Percentiles rank a stretch among this genome's conserved stretches.
Evolutionary conservation across 2,113 vertebrate genomes (phyloP).

Genomic region (Leptocoma aspasia): DNA sequence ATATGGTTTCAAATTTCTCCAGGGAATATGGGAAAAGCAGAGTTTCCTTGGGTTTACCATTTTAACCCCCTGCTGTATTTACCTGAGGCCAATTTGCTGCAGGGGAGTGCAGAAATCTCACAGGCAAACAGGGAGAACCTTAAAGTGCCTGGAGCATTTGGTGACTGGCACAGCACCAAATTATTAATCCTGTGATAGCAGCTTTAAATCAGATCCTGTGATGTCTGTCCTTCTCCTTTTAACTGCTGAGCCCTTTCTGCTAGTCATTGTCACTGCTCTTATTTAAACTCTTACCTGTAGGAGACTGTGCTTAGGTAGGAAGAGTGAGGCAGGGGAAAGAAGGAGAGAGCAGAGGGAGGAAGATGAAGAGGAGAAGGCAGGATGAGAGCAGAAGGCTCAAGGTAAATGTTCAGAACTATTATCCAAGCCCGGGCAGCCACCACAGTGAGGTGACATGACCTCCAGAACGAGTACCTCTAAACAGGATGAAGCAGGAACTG

Average conservation of each 20-base stretch:
- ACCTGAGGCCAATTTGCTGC: background rate
- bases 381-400: background rate
- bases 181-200: background rate
- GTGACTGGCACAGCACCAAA: background rate
- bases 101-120: background rate
- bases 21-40: background rate
- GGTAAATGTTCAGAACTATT: background rate
- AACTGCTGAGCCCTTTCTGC: background rate
- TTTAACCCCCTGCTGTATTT: background rate
- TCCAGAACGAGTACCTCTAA: background rate
- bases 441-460: background rate
- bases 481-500: background rate
- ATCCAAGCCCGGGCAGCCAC: background rate
- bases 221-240: background rate
- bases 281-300: background rate
- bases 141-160: background rate
- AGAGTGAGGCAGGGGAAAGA: background rate
- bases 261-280: background rate
- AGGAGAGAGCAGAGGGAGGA: background rate
- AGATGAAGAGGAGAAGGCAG: background rate
- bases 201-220: background rate
- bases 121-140: fast-evolving
- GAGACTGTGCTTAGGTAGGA: background rate
- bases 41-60: background rate
- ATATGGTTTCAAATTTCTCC: background rate